These are phyloP conservation scores for Minunthozetes semirufus DNA, from an alignment of 2,888 invertebrate species.

Conservation along the genomic window DNA sequence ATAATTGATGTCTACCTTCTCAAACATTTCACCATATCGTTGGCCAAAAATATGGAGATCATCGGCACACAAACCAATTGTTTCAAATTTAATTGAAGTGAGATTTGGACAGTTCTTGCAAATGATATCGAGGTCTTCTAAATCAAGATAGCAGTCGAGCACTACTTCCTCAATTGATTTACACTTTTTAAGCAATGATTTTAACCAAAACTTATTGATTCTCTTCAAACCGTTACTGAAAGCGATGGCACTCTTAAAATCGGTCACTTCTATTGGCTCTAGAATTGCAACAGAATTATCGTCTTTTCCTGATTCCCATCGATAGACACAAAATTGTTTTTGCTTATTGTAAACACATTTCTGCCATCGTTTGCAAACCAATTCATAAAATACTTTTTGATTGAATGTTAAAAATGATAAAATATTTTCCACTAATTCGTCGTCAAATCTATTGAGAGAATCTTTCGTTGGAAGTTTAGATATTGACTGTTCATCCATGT, in stretches of 20 bases:
- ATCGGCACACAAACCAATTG: background rate
- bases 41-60: too few relatives aligned
- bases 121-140: background rate
- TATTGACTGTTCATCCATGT: too few relatives aligned
- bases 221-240: background rate
- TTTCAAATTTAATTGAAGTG: background rate
- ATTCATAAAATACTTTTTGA: background rate
- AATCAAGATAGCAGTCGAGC: background rate
- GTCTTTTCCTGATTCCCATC: background rate
- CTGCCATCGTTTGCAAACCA: background rate
- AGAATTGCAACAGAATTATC: background rate
- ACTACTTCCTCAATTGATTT: background rate
- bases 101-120: background rate
- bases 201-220: background rate
- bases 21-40: background rate
- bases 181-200: background rate
- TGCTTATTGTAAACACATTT: background rate
- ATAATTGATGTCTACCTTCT: background rate
- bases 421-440: background rate
- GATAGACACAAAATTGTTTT: background rate
- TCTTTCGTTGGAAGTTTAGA: too few relatives aligned
- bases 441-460: slow-evolving; percentile 1
- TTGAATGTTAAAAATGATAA: slow-evolving; percentile 3
- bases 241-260: background rate
- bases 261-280: background rate